Percentiles rank a stretch among this genome's conserved stretches.
Conservation (phyloP, 2,113 vertebrate species). For the Takifugu bimaculatus region DNA sequence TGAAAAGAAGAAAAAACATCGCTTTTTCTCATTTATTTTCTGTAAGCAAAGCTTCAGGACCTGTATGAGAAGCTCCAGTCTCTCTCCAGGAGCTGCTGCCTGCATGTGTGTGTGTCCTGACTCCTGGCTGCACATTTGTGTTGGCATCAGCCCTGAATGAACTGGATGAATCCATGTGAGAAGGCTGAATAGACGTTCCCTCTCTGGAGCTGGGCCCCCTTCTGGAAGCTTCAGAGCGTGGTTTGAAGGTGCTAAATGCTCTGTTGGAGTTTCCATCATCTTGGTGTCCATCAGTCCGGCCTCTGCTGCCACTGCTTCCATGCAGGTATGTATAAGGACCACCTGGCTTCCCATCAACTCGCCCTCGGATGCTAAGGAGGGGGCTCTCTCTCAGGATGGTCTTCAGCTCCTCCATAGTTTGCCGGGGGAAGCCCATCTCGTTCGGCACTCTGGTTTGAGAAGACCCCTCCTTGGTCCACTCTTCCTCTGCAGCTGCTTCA, state of each 20-base stretch:
- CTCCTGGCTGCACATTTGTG: constrained; percentile 51
- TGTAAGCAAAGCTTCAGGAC: constrained; percentile 43
- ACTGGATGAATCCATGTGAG: constrained; percentile 62
- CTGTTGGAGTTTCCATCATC: constrained; percentile 47
- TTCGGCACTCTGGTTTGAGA: constrained; percentile 21
- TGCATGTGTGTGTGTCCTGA: constrained; percentile 27
- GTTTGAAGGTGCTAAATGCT: constrained; percentile 72
- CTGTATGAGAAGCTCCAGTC: constrained; percentile 50
- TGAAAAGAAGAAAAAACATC: background rate
- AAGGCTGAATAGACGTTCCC: constrained; percentile 46
- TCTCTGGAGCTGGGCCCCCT: constrained; percentile 46
- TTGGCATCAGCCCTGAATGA: constrained; percentile 50
- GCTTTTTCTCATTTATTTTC: background rate
- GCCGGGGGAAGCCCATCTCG: constrained; percentile 61
- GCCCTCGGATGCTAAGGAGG: constrained; percentile 44
- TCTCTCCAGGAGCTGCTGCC: constrained; percentile 41
- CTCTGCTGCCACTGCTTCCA: constrained; percentile 10
- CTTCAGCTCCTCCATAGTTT: constrained; percentile 78
- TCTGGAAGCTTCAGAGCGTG: constrained; percentile 64
- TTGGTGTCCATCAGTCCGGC: constrained; percentile 34
- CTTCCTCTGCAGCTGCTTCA: background rate
- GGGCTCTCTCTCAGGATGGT: constrained; percentile 69
- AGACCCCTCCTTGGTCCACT: constrained; percentile 8
- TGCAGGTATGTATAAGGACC: constrained; percentile 47
- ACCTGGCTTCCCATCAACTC: constrained; percentile 30